Evolutionary conservation across 2,888 invertebrate species (phyloP), one percentile per base, ranked within the genome.

Genomic region (Netelia melanura): DNA sequence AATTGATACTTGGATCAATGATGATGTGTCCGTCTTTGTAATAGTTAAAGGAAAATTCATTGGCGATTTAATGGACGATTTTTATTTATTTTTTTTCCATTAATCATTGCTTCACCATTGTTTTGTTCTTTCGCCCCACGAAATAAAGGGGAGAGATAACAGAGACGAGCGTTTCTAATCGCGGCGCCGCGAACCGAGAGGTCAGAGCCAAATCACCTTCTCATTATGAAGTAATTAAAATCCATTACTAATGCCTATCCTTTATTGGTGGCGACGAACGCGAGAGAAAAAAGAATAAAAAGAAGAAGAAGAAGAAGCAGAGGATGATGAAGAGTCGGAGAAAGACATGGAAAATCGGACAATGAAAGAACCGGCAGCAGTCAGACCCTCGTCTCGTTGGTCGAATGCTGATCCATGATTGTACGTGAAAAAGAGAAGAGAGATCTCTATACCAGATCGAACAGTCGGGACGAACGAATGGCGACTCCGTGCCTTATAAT

Each of bases 161-260:
- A 54, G 58, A 83, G 85, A 81, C 82, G 83, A 87, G 87, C 79
- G 87, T 80, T 86, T 86, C 86, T 87, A 89, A 90, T 90, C 88
- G 89, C 90, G 92, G 91, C 91, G 91, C 91, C 92, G 90, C 14
- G 44, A 89, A 86, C 88, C 87, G 87, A 88, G 87, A 86, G 90
- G 91, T 90, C 90, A 91, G 58, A 79, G 88, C 87, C 79, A 85
- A 91, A 91, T 91, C 91, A 92, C 88, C 90, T 89, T 90, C 93
- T 93, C 93, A 93, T 93, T 93, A 93, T 92, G 91, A 92, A 93
- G 92, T 93, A 93, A 93, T 93, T 93, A 93, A 93, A 93, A 93
- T 90, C 92, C 93, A 93, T 93, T 93, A 93, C 93, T 91, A 92
- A 91, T 92, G 90, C 92, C 75, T 93, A 93, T 93, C 91, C 91